Evolutionary conservation across 2,113 vertebrate species (phyloP).

Genomic region (Osmerus eperlanus): DNA sequence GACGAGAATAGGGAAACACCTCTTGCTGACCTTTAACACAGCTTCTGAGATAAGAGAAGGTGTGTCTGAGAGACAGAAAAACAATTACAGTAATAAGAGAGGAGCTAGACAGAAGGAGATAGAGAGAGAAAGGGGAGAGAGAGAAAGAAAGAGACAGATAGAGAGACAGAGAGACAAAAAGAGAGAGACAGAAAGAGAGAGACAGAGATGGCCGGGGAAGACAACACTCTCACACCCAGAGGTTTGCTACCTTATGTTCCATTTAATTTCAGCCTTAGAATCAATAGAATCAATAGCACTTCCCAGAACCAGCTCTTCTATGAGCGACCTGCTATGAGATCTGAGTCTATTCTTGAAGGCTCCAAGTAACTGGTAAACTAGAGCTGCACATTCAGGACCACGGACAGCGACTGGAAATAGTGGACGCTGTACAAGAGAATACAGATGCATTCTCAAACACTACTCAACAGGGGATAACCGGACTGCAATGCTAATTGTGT

Average conservation of each 20-base stretch:
- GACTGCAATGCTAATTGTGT: too few species aligned
- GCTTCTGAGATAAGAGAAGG: neutral
- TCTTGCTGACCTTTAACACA: neutral
- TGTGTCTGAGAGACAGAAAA: too few species aligned
- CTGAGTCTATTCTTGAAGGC: too few species aligned
- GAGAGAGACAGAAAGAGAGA: neutral
- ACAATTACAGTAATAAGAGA: too few species aligned
- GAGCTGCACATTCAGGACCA: neutral
- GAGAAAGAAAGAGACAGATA: neutral
- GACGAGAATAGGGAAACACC: neutral
- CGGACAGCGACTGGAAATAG: neutral
- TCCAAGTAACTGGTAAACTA: too few species aligned
- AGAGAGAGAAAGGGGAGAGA: neutral
- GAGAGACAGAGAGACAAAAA: neutral
- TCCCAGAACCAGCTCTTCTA: neutral
- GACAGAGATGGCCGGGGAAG: neutral
- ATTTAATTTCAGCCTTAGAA: neutral
- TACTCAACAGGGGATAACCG: too few species aligned
- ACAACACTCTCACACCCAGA: neutral
- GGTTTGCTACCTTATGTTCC: neutral
- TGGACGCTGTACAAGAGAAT: neutral
- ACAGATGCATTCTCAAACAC: neutral
- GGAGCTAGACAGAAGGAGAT: neutral
- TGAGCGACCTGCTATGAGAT: neutral
- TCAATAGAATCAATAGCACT: slow-evolving; percentile 1